A percentile compares a stretch with the other conserved stretches of the same genome.
phyloP scores from a whole-genome alignment of 2,113 vertebrate species.

The Rhineura floridana region DNA sequence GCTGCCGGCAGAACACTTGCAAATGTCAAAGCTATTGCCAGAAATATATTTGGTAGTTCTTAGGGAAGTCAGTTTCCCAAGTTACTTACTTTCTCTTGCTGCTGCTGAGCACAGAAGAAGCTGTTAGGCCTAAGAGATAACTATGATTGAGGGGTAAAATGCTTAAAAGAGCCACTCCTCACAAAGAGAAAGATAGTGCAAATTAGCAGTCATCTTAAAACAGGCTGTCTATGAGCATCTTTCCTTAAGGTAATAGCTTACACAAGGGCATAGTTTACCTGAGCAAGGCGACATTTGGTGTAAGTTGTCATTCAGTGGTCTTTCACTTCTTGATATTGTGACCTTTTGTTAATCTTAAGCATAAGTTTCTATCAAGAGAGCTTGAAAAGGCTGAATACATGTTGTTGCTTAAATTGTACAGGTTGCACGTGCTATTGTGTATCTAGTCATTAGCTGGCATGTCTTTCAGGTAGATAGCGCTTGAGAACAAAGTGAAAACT shows the following conservation, averaged over 20 bases:
- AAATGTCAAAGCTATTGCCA: not conserved
- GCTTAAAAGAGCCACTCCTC: constrained; percentile 12
- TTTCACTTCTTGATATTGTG: constrained; percentile 24
- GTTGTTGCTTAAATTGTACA: not conserved
- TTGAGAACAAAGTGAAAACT: not conserved
- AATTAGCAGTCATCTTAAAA: constrained; percentile 24
- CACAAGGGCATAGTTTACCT: no score
- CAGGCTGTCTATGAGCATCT: not conserved
- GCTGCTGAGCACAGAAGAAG: not conserved
- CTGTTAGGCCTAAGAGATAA: constrained; percentile 3
- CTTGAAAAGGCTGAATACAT: constrained; percentile 3
- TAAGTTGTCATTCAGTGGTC: not conserved
- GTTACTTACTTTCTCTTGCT: constrained; percentile 18
- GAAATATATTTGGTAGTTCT: not conserved
- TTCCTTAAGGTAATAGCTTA: not conserved
- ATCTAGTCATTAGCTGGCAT: not conserved
- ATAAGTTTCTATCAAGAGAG: constrained; percentile 27
- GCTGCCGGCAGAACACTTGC: not conserved
- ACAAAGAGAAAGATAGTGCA: not conserved
- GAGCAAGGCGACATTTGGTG: constrained; percentile 25
- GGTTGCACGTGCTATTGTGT: not conserved
- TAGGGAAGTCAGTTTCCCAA: not conserved
- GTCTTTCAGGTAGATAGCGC: not conserved
- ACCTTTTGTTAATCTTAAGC: constrained; percentile 38
- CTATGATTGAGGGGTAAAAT: not conserved